A percentile compares a stretch with the other conserved stretches of the same genome.
These are phyloP conservation scores for Grallaria varia DNA, from an alignment of 2,113 vertebrate genomes.

Conservation along the genomic window DNA sequence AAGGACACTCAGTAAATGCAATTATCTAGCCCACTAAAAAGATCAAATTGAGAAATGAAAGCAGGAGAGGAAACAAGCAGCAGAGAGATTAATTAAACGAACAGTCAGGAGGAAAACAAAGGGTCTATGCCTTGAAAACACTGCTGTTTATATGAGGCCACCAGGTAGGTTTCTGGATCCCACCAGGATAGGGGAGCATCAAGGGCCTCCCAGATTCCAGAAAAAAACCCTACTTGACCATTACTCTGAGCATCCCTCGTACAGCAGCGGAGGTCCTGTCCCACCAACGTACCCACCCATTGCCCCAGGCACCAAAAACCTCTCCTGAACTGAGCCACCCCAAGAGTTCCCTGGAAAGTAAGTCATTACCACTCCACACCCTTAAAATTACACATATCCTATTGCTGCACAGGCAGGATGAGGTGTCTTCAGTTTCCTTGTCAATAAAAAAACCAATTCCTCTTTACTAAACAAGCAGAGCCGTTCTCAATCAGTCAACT, in stretches of 20 bases:
- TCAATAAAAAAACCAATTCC: not conserved
- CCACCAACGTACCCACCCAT: accelerated
- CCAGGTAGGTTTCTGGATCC: not conserved
- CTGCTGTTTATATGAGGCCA: not conserved
- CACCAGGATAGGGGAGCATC: not conserved
- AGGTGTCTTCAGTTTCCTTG: not conserved
- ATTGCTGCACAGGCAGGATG: not conserved
- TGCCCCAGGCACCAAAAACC: not conserved
- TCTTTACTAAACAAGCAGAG: not conserved
- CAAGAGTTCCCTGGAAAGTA: not conserved
- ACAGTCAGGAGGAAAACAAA: not conserved
- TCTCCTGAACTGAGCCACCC: accelerated
- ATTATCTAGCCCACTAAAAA: constrained; percentile 47
- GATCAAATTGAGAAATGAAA: constrained; percentile 38
- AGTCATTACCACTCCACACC: not conserved
- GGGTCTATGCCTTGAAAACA: not conserved
- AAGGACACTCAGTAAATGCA: constrained; percentile 41
- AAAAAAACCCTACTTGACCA: not conserved
- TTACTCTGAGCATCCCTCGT: not conserved
- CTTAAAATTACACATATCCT: not conserved
- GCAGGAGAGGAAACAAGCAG: constrained; percentile 23
- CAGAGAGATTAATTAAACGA: constrained; percentile 29
- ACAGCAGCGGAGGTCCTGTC: not conserved
- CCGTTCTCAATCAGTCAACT: not conserved
- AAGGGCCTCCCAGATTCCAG: not conserved